These are phyloP conservation scores for Vanacampus margaritifer DNA, from an alignment of 2,113 vertebrate species.

Conservation along the genomic window DNA sequence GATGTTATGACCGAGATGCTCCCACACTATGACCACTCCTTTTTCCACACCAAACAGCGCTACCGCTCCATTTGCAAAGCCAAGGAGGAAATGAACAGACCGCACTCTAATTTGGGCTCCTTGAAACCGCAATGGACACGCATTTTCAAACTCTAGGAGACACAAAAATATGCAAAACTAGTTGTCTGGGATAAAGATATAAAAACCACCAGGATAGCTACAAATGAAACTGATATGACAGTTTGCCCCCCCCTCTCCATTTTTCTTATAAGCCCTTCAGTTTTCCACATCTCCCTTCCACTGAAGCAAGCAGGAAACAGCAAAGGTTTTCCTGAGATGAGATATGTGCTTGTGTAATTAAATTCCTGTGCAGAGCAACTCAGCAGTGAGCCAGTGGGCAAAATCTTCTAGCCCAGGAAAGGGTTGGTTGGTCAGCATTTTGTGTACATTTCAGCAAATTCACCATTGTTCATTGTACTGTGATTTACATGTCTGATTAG, in stretches of 20 bases:
- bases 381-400: conserved; percentile 29
- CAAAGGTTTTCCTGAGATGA: conserved; percentile 18
- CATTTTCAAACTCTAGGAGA: conserved; percentile 19
- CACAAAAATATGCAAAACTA: conserved; percentile 14
- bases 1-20: conserved; percentile 42
- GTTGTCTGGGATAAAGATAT: conserved; percentile 42
- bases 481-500: not conserved
- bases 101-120: conserved; percentile 43
- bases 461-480: not conserved
- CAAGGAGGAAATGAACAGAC: conserved; percentile 66
- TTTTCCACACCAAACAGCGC: conserved; percentile 60
- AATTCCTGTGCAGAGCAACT: conserved; percentile 40
- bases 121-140: conserved; percentile 36
- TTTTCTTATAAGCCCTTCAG: conserved; percentile 46
- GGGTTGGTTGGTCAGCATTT: not conserved
- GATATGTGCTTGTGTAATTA: conserved; percentile 52
- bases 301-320: conserved; percentile 46
- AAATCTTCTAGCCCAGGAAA: conserved; percentile 12
- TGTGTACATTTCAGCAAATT: not conserved
- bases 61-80: conserved; percentile 43
- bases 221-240: conserved; percentile 30
- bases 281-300: conserved; percentile 24
- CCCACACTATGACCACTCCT: conserved; percentile 29
- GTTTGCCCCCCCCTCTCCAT: conserved; percentile 25
- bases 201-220: conserved; percentile 18